phyloP scores from a whole-genome alignment of 1,140 invertebrate genomes.

The Drosophila pallidifrons region DNA sequence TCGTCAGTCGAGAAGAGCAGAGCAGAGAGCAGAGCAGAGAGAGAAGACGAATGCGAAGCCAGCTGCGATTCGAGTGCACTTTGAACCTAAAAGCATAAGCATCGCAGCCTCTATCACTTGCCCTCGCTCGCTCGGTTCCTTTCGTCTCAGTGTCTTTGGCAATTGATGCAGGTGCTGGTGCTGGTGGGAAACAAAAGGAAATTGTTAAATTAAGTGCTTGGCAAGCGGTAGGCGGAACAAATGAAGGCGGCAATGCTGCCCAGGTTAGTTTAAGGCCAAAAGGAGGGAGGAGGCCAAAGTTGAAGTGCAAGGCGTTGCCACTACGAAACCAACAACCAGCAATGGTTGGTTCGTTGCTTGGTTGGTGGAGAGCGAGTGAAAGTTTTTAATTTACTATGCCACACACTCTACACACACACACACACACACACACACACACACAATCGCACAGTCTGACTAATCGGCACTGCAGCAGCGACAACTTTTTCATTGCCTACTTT shows the following conservation, averaged over 20 bases:
- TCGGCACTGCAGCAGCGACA: conserved; percentile 45
- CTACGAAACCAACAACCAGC: background rate
- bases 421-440: background rate
- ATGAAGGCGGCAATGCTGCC: conserved; percentile 14
- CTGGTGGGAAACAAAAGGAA: conserved; percentile 60
- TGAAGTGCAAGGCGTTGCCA: conserved; percentile 50
- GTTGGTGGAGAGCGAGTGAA: conserved; percentile 45
- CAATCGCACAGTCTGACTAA: conserved; percentile 28
- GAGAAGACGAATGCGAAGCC: conserved; percentile 6
- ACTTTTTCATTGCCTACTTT: conserved; percentile 69
- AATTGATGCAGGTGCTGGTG: conserved; percentile 44
- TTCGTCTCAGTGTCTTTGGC: conserved; percentile 6
- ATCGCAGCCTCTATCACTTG: conserved; percentile 36
- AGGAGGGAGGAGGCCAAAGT: conserved; percentile 31
- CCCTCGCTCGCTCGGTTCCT: background rate
- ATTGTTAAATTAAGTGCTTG: conserved; percentile 77
- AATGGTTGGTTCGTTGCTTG: no score
- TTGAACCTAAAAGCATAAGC: conserved; percentile 79
- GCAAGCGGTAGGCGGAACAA: conserved; percentile 46
- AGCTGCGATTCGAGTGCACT: conserved; percentile 75
- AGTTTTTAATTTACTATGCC: conserved; percentile 62
- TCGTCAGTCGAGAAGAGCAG: conserved; percentile 1
- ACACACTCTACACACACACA: conserved; percentile 24
- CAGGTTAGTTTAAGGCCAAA: no score
- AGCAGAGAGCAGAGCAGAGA: background rate